These are phyloP conservation scores for Aphelocoma coerulescens DNA, from an alignment of 2,113 vertebrate species.

Conservation along the genomic window DNA sequence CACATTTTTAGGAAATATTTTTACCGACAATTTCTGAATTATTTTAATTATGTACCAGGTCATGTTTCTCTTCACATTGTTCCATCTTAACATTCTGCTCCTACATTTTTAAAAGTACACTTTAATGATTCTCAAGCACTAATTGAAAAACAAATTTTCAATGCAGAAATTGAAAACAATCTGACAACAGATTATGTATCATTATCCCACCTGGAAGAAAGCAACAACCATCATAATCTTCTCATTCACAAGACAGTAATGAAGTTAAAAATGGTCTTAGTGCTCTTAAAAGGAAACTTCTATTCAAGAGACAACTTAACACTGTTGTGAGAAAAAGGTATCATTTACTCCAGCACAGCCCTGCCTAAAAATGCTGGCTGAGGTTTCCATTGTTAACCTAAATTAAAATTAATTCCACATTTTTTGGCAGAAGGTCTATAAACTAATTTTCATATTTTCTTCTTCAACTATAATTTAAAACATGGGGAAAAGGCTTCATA, in stretches of 20 bases:
- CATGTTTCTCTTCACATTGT: background rate
- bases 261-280: background rate
- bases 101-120: background rate
- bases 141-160: slow-evolving; percentile 17
- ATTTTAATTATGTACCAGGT: background rate
- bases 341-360: background rate
- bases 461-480: slow-evolving; percentile 33
- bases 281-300: slow-evolving; percentile 9
- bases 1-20: background rate
- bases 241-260: background rate
- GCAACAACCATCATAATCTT: background rate
- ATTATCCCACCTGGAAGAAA: background rate
- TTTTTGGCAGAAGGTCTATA: slow-evolving; percentile 22
- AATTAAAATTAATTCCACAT: slow-evolving; percentile 46
- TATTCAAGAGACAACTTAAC: background rate
- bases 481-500: background rate
- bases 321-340: background rate
- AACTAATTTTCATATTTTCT: slow-evolving; percentile 27
- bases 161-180: slow-evolving; percentile 16
- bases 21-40: background rate
- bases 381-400: slow-evolving; percentile 48
- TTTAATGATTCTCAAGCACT: background rate
- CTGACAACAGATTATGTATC: slow-evolving; percentile 16
- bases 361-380: slow-evolving; percentile 1
- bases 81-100: background rate